Evolutionary conservation across 2,113 vertebrate species (phyloP).

Genomic region (Strix aluco): DNA sequence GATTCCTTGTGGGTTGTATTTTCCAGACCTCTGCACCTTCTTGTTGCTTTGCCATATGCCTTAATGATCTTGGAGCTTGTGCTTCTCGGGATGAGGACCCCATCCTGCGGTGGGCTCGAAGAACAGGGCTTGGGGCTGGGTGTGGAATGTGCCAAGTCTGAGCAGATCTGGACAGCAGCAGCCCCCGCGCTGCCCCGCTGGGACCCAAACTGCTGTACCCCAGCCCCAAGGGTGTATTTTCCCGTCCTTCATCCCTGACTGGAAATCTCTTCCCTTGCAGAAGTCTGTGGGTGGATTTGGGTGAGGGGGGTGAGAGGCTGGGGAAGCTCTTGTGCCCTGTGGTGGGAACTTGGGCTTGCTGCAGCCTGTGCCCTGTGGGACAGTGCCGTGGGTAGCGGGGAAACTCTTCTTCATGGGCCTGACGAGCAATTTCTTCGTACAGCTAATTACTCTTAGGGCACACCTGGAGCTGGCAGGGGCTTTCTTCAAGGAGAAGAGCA

Average conservation of each 20-base stretch:
- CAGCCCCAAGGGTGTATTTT: background rate
- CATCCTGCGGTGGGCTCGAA: fast-evolving
- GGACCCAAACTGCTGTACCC: background rate
- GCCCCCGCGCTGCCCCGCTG: background rate
- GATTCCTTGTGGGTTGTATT: fast-evolving
- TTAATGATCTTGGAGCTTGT: background rate
- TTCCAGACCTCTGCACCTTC: background rate
- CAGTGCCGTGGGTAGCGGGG: fast-evolving
- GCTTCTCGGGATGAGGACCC: background rate
- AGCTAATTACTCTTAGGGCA: background rate
- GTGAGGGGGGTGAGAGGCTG: background rate
- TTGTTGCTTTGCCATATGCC: background rate
- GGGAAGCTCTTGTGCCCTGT: background rate
- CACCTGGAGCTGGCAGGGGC: background rate
- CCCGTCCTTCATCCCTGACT: background rate
- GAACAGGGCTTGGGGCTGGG: background rate
- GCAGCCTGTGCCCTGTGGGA: background rate
- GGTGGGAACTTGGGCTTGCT: background rate
- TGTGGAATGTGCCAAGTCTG: fast-evolving
- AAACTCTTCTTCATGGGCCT: background rate
- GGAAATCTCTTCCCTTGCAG: background rate
- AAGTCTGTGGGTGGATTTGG: background rate
- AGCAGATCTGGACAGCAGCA: background rate
- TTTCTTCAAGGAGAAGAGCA: background rate
- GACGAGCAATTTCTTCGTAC: fast-evolving